Conservation (phyloP, 92 coral and sea anemone species). For the Blastomussa wellsi region DNA sequence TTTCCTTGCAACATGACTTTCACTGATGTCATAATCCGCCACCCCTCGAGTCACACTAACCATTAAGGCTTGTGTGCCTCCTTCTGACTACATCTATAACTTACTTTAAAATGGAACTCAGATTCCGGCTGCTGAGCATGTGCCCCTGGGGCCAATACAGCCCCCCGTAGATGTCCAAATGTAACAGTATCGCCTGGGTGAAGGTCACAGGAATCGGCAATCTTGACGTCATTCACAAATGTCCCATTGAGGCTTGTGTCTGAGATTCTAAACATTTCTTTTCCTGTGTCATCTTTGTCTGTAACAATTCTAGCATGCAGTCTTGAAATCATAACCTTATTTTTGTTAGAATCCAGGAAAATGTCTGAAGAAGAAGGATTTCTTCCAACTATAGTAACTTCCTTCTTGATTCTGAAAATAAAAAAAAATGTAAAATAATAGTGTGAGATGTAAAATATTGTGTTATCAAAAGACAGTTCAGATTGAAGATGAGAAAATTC, state of each 20-base stretch:
- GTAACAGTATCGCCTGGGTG: slow-evolving; percentile 84
- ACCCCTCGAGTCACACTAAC: too few species aligned
- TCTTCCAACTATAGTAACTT: slow-evolving; percentile 82
- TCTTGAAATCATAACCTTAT: slow-evolving; percentile 87
- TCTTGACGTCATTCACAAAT: slow-evolving; percentile 81
- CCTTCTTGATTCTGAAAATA: slow-evolving; percentile 67
- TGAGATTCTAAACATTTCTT: slow-evolving; percentile 61
- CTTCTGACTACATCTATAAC: slow-evolving; percentile 6
- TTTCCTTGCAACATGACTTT: too few species aligned
- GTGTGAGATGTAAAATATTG: too few species aligned
- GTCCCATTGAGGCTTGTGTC: slow-evolving; percentile 98
- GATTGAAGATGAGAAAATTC: too few species aligned
- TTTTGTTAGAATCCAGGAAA: slow-evolving; percentile 79
- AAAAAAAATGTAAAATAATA: too few species aligned
- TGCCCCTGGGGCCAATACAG: slow-evolving; percentile 70
- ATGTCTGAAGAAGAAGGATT: slow-evolving; percentile 72
- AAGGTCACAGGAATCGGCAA: slow-evolving; percentile 69
- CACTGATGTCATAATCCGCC: too few species aligned
- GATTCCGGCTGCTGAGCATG: slow-evolving; percentile 75
- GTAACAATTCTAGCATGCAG: slow-evolving; percentile 87
- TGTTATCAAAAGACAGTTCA: too few species aligned
- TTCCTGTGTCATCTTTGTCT: slow-evolving; percentile 44
- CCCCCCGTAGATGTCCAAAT: slow-evolving; percentile 91
- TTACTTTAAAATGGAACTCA: slow-evolving; percentile 86
- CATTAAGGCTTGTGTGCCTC: too few species aligned